A percentile compares a stretch with the other conserved stretches of the same genome.
These are phyloP conservation scores for Darevskia nairensis DNA, from an alignment of 2,797 vertebrate genomes.

Conservation along the genomic window DNA sequence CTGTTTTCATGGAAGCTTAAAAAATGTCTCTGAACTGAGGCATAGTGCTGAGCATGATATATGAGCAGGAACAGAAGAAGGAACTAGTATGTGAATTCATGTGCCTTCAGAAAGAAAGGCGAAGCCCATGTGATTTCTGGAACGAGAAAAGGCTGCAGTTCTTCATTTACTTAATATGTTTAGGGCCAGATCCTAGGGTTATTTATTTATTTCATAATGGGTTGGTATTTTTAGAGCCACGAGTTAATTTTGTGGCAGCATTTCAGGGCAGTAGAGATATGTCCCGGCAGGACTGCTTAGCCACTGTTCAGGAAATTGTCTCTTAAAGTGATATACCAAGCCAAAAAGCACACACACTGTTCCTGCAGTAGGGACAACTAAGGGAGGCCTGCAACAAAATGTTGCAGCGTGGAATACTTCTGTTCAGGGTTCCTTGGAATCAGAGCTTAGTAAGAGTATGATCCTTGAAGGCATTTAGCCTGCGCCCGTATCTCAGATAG, in stretches of 20 bases:
- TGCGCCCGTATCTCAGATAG: too few relatives aligned
- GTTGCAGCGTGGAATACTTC: not conserved
- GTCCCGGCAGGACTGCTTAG: not conserved
- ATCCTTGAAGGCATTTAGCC: too few relatives aligned
- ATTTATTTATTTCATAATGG: not conserved
- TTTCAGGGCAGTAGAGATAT: not conserved
- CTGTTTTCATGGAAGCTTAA: too few relatives aligned
- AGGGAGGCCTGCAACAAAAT: not conserved
- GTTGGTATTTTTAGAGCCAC: not conserved
- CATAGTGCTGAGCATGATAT: slow-evolving; percentile 76
- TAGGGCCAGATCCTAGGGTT: not conserved
- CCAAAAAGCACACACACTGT: not conserved
- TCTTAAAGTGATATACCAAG: not conserved
- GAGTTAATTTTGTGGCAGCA: not conserved
- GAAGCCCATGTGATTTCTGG: slow-evolving; percentile 41
- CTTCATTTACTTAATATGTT: slow-evolving; percentile 9
- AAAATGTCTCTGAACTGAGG: not conserved
- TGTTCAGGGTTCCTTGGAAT: not conserved
- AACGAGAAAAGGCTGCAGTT: not conserved
- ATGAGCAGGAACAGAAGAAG: slow-evolving; percentile 44
- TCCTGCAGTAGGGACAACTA: not conserved
- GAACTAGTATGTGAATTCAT: slow-evolving; percentile 68
- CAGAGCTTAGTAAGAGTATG: too few relatives aligned
- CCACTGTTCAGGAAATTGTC: not conserved
- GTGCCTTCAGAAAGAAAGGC: not conserved